Percentiles rank a stretch among this genome's conserved stretches.
Evolutionary conservation across 2,113 vertebrate species (phyloP).

Genomic region (Calyptomena viridis): DNA sequence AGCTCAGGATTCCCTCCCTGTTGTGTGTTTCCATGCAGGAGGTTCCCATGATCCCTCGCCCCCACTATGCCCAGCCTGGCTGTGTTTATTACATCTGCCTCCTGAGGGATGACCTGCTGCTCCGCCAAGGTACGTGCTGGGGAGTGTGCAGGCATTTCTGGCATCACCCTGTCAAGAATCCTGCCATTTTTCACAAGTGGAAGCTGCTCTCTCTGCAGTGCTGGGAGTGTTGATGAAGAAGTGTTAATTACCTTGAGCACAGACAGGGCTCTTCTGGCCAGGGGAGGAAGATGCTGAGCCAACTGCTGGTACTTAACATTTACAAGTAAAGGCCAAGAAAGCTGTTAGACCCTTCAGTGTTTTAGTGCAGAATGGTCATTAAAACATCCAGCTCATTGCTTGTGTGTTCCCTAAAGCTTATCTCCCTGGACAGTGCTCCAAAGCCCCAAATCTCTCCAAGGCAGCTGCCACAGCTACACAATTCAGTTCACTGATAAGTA

Average conservation of each 20-base stretch:
- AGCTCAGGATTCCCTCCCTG: neutral
- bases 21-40: slow-evolving; percentile 75
- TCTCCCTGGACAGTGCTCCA: neutral
- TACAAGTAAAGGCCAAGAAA: neutral
- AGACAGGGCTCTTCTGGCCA: neutral
- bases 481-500: neutral
- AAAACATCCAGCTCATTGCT: neutral
- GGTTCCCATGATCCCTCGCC: slow-evolving; percentile 97
- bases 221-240: neutral
- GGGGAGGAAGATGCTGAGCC: neutral
- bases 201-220: neutral
- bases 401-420: neutral
- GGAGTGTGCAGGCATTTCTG: too few relatives aligned
- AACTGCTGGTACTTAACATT: neutral
- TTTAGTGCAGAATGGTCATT: neutral
- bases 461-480: neutral
- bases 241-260: neutral
- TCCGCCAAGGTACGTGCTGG: slow-evolving; percentile 87
- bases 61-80: slow-evolving; percentile 92
- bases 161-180: neutral
- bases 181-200: neutral
- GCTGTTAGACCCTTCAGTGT: neutral
- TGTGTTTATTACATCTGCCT: slow-evolving; percentile 97
- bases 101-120: slow-evolving; percentile 90
- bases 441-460: neutral